A percentile compares a stretch with the other conserved stretches of the same genome.
phyloP scores from a whole-genome alignment of 2,888 invertebrate genomes.

The Andrena bicolor region DNA sequence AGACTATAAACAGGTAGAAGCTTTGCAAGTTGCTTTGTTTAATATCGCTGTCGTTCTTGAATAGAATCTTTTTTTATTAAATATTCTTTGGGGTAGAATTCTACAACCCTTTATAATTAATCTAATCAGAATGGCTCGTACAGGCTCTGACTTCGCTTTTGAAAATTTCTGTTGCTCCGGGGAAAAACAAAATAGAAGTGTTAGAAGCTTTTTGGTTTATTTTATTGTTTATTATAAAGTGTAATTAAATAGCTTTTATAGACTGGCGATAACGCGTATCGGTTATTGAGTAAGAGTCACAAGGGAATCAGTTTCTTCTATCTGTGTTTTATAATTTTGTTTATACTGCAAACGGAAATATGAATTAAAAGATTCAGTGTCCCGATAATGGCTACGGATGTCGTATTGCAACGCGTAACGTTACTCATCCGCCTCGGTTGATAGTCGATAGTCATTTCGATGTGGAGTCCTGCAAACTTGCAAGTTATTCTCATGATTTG shows the following conservation, averaged over 20 bases:
- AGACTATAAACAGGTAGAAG: background rate
- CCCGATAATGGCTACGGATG: background rate
- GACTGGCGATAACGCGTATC: background rate
- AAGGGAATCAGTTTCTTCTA: background rate
- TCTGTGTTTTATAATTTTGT: background rate
- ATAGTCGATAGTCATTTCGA: background rate
- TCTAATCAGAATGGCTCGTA: too few species aligned
- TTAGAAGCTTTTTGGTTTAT: too few species aligned
- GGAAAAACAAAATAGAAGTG: too few species aligned
- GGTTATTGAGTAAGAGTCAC: background rate
- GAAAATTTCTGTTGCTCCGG: too few species aligned
- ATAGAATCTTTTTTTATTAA: background rate
- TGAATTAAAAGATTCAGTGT: background rate
- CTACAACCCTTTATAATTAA: too few species aligned
- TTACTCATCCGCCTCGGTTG: conserved; percentile 26
- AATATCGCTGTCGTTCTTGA: background rate
- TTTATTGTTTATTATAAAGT: background rate
- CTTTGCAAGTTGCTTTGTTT: background rate
- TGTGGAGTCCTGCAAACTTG: background rate
- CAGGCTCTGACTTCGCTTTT: too few species aligned
- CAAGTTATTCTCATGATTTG: background rate
- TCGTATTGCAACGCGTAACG: background rate
- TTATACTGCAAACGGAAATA: background rate
- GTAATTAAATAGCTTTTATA: background rate
- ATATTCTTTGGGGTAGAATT: background rate